phyloP scores from a whole-genome alignment of 2,113 vertebrate species.

The Cygnus buccinator region DNA sequence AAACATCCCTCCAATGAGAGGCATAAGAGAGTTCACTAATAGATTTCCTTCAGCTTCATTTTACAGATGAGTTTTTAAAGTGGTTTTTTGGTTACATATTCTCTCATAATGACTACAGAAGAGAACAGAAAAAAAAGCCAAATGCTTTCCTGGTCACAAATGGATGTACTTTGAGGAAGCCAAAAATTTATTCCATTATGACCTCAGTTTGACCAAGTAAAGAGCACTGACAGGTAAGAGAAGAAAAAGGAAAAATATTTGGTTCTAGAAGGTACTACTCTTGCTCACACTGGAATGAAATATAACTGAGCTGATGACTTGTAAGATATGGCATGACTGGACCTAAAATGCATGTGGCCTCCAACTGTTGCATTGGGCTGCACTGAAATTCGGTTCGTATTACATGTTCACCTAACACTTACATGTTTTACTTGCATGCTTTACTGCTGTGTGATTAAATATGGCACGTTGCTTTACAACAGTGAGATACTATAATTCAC shows the following conservation, averaged over 20 bases:
- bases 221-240: background rate
- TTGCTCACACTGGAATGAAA: background rate
- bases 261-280: background rate
- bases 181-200: background rate
- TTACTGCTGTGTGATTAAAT: background rate
- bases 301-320: background rate
- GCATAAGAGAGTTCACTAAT: background rate
- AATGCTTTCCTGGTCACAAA: background rate
- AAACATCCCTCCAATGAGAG: slow-evolving; percentile 3
- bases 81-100: background rate
- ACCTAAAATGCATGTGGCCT: background rate
- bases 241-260: background rate
- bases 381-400: background rate
- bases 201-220: background rate
- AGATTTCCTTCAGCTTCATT: slow-evolving; percentile 24
- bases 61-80: slow-evolving; percentile 36
- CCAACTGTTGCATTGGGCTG: background rate
- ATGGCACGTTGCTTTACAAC: background rate
- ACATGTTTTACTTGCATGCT: background rate
- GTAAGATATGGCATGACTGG: background rate
- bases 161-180: background rate
- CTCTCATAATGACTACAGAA: background rate
- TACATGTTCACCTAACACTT: background rate
- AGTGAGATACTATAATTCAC: background rate
- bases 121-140: background rate